Percentiles rank a stretch among this genome's conserved stretches.
phyloP scores from a whole-genome alignment of 2,113 vertebrate genomes.

The Stigmatopora argus region DNA sequence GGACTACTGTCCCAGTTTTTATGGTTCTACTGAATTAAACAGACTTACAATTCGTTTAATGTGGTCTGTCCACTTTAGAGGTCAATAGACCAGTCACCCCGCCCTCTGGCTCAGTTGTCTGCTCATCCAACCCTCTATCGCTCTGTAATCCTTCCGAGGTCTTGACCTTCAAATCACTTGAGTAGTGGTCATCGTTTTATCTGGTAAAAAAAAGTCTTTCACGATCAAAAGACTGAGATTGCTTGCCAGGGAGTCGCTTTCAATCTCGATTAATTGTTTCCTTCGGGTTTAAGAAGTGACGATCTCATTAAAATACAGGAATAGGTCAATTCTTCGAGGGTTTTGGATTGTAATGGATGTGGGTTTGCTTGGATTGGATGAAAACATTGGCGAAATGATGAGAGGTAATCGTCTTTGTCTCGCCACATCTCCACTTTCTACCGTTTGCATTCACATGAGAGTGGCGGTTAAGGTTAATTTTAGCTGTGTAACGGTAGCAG shows the following conservation, averaged over 20 bases:
- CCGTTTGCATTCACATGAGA: not conserved
- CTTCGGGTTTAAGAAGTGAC: not conserved
- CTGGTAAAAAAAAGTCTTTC: constrained; percentile 34
- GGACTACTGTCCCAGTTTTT: constrained; percentile 12
- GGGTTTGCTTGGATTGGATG: constrained; percentile 23
- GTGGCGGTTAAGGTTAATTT: constrained; percentile 46
- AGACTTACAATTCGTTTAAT: constrained; percentile 24
- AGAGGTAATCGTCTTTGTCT: not conserved
- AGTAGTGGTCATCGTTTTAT: constrained; percentile 21
- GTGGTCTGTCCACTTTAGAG: constrained; percentile 37
- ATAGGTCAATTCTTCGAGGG: constrained; percentile 16
- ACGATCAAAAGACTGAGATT: constrained; percentile 22
- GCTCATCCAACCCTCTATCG: constrained; percentile 38
- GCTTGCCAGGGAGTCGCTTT: not conserved
- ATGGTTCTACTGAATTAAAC: constrained; percentile 33
- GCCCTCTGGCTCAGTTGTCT: constrained; percentile 30
- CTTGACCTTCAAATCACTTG: constrained; percentile 45
- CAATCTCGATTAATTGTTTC: not conserved
- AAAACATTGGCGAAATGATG: constrained; percentile 1
- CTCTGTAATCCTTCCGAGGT: constrained; percentile 48
- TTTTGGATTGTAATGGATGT: constrained; percentile 12
- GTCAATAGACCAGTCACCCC: constrained; percentile 9
- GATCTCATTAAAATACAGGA: constrained; percentile 9
- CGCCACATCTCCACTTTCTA: not conserved
- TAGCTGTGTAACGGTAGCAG: constrained; percentile 27